A percentile compares a stretch with the other conserved stretches of the same genome.
These are phyloP conservation scores for Drosophila putrida DNA, from an alignment of 2,888 invertebrate genomes.

Conservation along the genomic window DNA sequence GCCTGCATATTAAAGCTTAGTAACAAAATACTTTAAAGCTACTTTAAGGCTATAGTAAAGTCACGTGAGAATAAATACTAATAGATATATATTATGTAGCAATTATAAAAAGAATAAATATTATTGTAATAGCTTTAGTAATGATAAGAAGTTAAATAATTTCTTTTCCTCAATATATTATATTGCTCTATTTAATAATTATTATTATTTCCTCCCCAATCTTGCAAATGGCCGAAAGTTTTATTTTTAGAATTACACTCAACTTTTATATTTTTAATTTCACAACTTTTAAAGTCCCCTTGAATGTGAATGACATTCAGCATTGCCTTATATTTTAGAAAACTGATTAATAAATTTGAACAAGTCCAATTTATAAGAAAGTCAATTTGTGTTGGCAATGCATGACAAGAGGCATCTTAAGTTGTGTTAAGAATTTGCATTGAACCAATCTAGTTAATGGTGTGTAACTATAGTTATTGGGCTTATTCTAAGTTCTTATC, in stretches of 20 bases:
- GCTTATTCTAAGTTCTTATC: not conserved
- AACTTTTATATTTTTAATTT: constrained; percentile 13
- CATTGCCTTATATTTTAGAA: not conserved
- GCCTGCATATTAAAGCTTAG: constrained; percentile 1
- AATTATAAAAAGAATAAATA: not conserved
- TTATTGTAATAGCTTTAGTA: not conserved
- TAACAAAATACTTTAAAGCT: not conserved
- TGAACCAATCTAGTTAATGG: constrained; percentile 72
- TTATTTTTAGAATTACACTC: constrained; percentile 20
- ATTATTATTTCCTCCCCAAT: not conserved
- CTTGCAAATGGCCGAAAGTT: not conserved
- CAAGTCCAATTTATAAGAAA: not conserved
- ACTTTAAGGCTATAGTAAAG: not conserved
- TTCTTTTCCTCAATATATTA: not conserved
- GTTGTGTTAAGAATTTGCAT: constrained; percentile 71
- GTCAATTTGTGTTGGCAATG: constrained; percentile 1
- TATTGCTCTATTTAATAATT: constrained; percentile 2
- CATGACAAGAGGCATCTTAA: constrained; percentile 44
- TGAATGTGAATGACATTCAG: not conserved
- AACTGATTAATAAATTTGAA: not conserved
- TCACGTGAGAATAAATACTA: too few relatives aligned
- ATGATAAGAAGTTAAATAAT: not conserved
- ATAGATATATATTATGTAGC: too few relatives aligned
- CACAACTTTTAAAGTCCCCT: constrained; percentile 2
- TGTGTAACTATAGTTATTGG: constrained; percentile 12